Percentiles rank a stretch among this genome's conserved stretches.
Conservation (phyloP, 1,140 invertebrate species). For the Globodera ellingtonae region DNA sequence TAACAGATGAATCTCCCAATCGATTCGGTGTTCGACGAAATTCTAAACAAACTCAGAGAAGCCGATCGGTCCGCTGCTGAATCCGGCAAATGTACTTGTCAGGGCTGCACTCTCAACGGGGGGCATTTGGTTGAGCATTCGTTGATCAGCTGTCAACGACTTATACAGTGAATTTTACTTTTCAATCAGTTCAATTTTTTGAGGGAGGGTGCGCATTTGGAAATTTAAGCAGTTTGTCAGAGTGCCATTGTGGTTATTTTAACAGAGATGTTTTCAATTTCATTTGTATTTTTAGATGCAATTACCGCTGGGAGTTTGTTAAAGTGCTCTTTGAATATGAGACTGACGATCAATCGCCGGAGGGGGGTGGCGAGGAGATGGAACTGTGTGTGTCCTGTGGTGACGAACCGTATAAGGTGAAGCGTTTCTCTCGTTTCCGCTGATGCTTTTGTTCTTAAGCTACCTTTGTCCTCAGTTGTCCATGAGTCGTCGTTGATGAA, state of each 20-base stretch:
- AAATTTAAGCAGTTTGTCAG: too few species aligned
- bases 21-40: slow-evolving; percentile 3
- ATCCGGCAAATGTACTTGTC: background rate
- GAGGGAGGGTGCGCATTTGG: too few species aligned
- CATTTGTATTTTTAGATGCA: slow-evolving; percentile 2
- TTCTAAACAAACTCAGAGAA: background rate
- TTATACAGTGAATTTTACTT: slow-evolving; percentile 1
- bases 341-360: background rate
- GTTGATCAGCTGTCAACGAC: background rate
- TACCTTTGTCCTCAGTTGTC: too few species aligned
- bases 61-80: background rate
- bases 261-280: background rate
- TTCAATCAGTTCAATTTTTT: background rate
- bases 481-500: too few species aligned
- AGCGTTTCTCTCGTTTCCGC: too few species aligned
- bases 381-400: background rate
- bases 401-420: background rate
- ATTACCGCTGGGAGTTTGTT: slow-evolving; percentile 8
- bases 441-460: too few species aligned
- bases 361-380: background rate
- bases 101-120: background rate
- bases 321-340: background rate
- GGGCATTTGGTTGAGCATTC: background rate
- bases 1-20: background rate
- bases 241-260: background rate